Conservation (phyloP, 2,888 invertebrate genomes). For the Drosophila picticornis region DNA sequence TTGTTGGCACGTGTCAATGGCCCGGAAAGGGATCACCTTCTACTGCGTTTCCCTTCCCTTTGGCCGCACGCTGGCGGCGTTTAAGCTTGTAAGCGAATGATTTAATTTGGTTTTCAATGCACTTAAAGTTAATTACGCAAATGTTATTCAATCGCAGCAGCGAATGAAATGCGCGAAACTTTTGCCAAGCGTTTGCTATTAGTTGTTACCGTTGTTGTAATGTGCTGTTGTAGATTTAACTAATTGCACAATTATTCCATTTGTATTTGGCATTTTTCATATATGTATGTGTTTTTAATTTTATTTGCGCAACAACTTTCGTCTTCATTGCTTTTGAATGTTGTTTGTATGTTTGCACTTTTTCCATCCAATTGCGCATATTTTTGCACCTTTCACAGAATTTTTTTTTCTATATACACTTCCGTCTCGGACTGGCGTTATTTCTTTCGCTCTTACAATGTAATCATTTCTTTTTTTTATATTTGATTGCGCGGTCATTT, state of each 20-base stretch:
- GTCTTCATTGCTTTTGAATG: slow-evolving; percentile 67
- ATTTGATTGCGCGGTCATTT: slow-evolving; percentile 60
- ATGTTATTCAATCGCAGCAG: slow-evolving; percentile 70
- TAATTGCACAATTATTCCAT: slow-evolving; percentile 77
- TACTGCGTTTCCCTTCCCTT: neutral
- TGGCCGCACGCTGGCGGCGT: neutral
- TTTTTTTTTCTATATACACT: slow-evolving; percentile 54
- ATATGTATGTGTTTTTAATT: slow-evolving; percentile 46
- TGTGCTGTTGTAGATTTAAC: slow-evolving; percentile 49
- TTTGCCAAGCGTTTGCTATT: slow-evolving; percentile 19
- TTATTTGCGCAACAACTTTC: slow-evolving; percentile 78
- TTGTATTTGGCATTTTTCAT: slow-evolving; percentile 61
- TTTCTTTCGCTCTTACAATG: slow-evolving; percentile 51
- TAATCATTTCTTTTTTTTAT: slow-evolving; percentile 48
- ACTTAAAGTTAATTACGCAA: slow-evolving; percentile 70
- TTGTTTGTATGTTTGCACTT: slow-evolving; percentile 54
- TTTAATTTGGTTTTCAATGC: slow-evolving; percentile 62
- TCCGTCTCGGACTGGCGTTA: slow-evolving; percentile 55
- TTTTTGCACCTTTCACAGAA: slow-evolving; percentile 80
- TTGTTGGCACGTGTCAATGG: slow-evolving; percentile 67
- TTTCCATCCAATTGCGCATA: slow-evolving; percentile 47
- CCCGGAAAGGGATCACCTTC: slow-evolving; percentile 41
- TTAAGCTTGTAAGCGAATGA: slow-evolving; percentile 44
- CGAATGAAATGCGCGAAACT: slow-evolving; percentile 62
- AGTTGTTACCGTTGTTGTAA: slow-evolving; percentile 36